Conservation (phyloP, 2,113 vertebrate species). For the Marmota monax region DNA sequence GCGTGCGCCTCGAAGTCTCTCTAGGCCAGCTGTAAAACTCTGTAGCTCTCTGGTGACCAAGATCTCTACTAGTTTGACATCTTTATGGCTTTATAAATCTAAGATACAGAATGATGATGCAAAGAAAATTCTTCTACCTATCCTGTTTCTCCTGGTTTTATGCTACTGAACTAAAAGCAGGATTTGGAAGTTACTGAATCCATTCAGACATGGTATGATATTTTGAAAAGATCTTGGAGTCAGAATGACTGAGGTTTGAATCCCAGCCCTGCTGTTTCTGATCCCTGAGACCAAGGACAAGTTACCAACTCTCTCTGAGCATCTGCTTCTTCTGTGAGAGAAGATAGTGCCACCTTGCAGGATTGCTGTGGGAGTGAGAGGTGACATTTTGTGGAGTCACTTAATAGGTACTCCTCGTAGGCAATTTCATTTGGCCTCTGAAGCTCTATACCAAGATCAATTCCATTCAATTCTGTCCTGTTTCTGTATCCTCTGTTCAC, state of each 20-base stretch:
- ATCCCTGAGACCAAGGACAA: background rate
- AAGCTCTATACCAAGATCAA: background rate
- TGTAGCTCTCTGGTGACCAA: background rate
- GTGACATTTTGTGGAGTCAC: background rate
- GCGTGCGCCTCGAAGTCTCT: background rate
- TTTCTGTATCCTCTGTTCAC: background rate
- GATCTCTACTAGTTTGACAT: background rate
- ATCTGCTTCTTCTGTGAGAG: background rate
- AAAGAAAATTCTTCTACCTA: background rate
- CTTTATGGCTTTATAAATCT: slow-evolving; percentile 40
- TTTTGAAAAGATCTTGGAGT: background rate
- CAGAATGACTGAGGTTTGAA: background rate
- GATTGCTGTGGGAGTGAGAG: background rate
- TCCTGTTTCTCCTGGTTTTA: background rate
- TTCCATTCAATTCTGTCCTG: background rate
- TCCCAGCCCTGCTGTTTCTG: background rate
- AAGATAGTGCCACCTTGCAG: background rate
- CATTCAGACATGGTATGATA: background rate
- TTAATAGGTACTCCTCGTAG: background rate
- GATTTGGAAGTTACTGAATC: slow-evolving; percentile 17
- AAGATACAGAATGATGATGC: background rate
- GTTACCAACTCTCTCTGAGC: background rate
- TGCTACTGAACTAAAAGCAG: background rate
- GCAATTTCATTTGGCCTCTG: background rate
- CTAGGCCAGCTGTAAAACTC: background rate